Conservation (phyloP, 2,113 vertebrate species). For the Pachypanchax playfairii region DNA sequence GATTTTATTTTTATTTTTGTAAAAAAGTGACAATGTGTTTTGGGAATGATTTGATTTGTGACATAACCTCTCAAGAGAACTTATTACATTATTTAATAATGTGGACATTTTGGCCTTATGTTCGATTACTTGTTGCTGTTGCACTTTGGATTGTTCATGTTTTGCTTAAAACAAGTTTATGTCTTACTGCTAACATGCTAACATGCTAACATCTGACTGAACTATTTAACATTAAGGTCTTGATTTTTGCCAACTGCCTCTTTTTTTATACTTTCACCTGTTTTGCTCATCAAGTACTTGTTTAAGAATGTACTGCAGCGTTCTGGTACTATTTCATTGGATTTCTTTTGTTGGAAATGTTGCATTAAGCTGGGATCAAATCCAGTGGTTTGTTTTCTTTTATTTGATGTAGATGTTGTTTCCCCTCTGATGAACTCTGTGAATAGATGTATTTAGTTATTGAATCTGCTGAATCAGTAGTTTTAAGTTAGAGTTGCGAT, state of each 20-base stretch:
- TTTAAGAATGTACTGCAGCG: conserved; percentile 58
- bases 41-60: conserved; percentile 8
- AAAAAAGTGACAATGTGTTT: conserved; percentile 15
- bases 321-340: conserved; percentile 34
- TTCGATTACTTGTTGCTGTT: conserved; percentile 33
- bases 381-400: conserved; percentile 25
- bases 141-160: conserved; percentile 30
- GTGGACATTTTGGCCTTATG: conserved; percentile 50
- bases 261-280: neutral
- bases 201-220: too few relatives aligned
- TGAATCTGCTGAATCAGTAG: conserved; percentile 24
- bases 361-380: neutral
- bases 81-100: conserved; percentile 31
- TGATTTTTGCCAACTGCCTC: conserved; percentile 43
- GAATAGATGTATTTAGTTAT: neutral
- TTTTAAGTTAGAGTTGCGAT: too few relatives aligned
- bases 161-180: conserved; percentile 2
- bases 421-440: too few relatives aligned
- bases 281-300: conserved; percentile 30
- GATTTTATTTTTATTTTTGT: neutral
- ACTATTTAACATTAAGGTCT: conserved; percentile 30
- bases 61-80: conserved; percentile 6
- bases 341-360: neutral
- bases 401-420: conserved; percentile 12
- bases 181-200: too few relatives aligned